Conservation (phyloP, 2,113 vertebrate genomes). For the Piprites chloris region DNA sequence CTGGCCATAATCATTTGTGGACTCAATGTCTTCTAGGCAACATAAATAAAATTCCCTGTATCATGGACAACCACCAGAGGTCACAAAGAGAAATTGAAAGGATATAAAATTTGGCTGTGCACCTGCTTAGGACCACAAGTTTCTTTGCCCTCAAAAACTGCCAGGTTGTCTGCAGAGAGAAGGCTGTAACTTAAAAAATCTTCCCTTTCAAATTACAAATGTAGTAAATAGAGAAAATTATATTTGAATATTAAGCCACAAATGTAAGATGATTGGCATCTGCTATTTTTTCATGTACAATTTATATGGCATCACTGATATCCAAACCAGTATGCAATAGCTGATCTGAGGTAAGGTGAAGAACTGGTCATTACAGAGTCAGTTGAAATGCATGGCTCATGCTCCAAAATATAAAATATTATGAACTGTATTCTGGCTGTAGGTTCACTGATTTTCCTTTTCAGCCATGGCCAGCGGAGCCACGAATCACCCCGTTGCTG, state of each 20-base stretch:
- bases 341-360: background rate
- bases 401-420: background rate
- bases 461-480: background rate
- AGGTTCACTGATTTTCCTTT: background rate
- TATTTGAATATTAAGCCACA: background rate
- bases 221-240: background rate
- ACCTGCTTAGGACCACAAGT: background rate
- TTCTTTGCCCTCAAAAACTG: background rate
- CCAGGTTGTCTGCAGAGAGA: background rate
- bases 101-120: background rate
- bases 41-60: background rate
- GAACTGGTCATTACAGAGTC: background rate
- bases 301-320: background rate
- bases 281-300: background rate
- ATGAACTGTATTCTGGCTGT: background rate
- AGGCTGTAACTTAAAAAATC: background rate
- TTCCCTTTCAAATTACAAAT: background rate
- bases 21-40: background rate
- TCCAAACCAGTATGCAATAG: background rate
- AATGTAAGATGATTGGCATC: background rate
- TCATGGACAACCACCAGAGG: background rate
- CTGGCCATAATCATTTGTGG: background rate
- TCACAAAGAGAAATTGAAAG: background rate
- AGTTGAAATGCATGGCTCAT: fast-evolving
- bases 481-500: fast-evolving